A percentile compares a stretch with the other conserved stretches of the same genome.
phyloP scores from a whole-genome alignment of 2,797 vertebrate genomes.

The Kryptolebias ocellatus region DNA sequence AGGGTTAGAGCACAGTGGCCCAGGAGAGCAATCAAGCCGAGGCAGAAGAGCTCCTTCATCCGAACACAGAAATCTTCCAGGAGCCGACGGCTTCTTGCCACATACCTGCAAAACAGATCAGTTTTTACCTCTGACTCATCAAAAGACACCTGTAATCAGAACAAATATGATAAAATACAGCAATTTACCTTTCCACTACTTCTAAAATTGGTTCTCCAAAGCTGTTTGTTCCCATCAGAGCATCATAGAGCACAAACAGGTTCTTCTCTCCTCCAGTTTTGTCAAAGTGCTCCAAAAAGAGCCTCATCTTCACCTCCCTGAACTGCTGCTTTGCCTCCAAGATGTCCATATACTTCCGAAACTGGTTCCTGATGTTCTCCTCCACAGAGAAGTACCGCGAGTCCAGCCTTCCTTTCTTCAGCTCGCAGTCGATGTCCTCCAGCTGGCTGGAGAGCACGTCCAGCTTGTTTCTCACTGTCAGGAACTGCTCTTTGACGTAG shows the following conservation, averaged over 20 bases:
- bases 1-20: slow-evolving; percentile 75
- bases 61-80: slow-evolving; percentile 83
- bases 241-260: slow-evolving; percentile 76
- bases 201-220: slow-evolving; percentile 79
- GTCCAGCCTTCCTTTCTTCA: slow-evolving; percentile 78
- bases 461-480: slow-evolving; percentile 74
- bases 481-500: slow-evolving; percentile 84
- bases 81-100: slow-evolving; percentile 74
- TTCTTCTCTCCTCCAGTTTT: slow-evolving; percentile 83
- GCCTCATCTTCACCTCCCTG: slow-evolving; percentile 75
- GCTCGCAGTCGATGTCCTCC: slow-evolving; percentile 79
- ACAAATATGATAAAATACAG: background rate
- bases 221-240: slow-evolving; percentile 76
- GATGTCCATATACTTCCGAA: slow-evolving; percentile 83
- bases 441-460: slow-evolving; percentile 80
- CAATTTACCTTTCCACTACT: slow-evolving; percentile 73
- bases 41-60: slow-evolving; percentile 83
- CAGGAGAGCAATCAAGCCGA: slow-evolving; percentile 82
- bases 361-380: slow-evolving; percentile 84
- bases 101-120: slow-evolving; percentile 66
- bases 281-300: slow-evolving; percentile 82
- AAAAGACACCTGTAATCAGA: background rate
- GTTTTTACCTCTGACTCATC: background rate
- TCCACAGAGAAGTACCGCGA: slow-evolving; percentile 78
- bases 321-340: slow-evolving; percentile 81